A percentile compares a stretch with the other conserved stretches of the same genome.
phyloP scores from a whole-genome alignment of 2,113 vertebrate species.

The Chitala chitala region DNA sequence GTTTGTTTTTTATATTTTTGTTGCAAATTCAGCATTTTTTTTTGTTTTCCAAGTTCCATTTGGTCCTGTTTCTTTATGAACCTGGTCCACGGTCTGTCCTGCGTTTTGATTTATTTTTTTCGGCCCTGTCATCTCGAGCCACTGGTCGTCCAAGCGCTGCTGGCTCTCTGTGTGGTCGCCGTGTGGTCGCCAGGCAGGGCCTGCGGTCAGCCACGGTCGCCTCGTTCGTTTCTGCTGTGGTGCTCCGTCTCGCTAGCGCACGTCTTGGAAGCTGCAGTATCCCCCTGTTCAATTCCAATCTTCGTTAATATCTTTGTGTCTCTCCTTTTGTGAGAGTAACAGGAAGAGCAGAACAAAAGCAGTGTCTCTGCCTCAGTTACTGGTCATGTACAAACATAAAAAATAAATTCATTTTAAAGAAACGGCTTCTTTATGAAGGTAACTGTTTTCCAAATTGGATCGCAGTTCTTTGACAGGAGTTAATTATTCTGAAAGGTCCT shows the following conservation, averaged over 20 bases:
- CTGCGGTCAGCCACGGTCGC: slow-evolving; percentile 25
- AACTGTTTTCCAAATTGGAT: not conserved
- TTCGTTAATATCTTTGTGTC: not conserved
- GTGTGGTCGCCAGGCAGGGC: slow-evolving; percentile 33
- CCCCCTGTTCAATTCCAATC: slow-evolving; percentile 23
- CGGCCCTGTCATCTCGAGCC: slow-evolving; percentile 50
- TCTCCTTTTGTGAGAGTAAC: not conserved
- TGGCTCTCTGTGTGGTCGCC: slow-evolving; percentile 44
- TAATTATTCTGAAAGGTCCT: not conserved
- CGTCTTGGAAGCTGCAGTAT: slow-evolving; percentile 60
- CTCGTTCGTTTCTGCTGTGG: slow-evolving; percentile 52
- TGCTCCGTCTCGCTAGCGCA: slow-evolving; percentile 45
- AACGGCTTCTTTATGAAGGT: too few relatives aligned
- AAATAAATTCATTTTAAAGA: too few relatives aligned
- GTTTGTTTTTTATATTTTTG: slow-evolving; percentile 25
- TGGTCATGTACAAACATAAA: too few relatives aligned
- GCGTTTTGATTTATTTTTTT: too few relatives aligned
- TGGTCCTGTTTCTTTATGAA: not conserved
- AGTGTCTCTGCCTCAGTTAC: too few relatives aligned
- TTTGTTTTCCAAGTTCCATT: slow-evolving; percentile 37
- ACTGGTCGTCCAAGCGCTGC: slow-evolving; percentile 43
- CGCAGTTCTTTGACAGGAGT: not conserved
- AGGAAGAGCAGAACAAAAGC: slow-evolving; percentile 37
- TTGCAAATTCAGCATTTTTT: slow-evolving; percentile 23
- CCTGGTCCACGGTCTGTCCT: not conserved